Percentiles rank a stretch among this genome's conserved stretches.
Evolutionary conservation across 1,140 invertebrate genomes (phyloP).

Genomic region (Trypoxylus dichotomus): DNA sequence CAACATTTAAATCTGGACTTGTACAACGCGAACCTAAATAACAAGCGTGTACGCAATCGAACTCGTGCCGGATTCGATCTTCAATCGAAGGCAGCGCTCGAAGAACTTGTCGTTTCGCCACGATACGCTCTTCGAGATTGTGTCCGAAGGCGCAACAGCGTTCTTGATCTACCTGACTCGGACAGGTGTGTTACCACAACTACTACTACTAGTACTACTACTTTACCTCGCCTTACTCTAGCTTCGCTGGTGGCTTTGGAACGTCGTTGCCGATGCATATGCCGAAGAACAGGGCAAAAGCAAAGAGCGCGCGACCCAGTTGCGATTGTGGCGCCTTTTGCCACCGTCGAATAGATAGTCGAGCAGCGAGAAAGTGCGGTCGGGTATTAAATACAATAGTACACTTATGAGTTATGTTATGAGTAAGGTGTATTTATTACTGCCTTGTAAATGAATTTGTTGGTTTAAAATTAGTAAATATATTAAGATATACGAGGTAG

Average conservation of each 20-base stretch:
- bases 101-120: constrained; percentile 1
- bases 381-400: background rate
- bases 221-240: background rate
- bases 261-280: background rate
- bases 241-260: background rate
- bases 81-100: background rate
- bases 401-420: too few relatives aligned
- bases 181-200: constrained; percentile 20
- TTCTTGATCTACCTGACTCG: constrained; percentile 15
- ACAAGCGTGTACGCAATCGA: background rate
- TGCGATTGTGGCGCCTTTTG: constrained; percentile 14
- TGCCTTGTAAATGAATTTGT: background rate
- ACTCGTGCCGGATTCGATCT: constrained; percentile 1
- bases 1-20: background rate
- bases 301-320: constrained; percentile 8
- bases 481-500: too few relatives aligned
- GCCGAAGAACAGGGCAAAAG: background rate
- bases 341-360: background rate
- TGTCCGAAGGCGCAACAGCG: constrained; percentile 16
- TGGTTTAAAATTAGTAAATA: too few relatives aligned
- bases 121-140: constrained; percentile 9
- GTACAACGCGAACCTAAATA: background rate
- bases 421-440: background rate
- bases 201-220: constrained; percentile 1
- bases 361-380: constrained; percentile 7